phyloP scores from a whole-genome alignment of 2,797 vertebrate species.

The Periophthalmus magnuspinnatus region DNA sequence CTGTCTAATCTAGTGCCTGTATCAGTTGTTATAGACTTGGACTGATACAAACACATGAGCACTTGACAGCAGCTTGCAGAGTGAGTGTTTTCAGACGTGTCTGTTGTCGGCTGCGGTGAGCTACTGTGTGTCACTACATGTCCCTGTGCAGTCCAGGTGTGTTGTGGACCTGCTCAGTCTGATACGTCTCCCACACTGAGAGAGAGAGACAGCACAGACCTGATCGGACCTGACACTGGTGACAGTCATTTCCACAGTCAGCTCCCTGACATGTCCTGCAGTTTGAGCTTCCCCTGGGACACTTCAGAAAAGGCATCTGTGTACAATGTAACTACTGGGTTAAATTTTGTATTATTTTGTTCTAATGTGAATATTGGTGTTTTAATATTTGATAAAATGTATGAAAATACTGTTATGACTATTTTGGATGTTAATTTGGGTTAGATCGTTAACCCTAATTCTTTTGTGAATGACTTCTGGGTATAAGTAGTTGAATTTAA shows the following conservation, averaged over 20 bases:
- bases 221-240: slow-evolving; percentile 52
- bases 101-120: slow-evolving; percentile 32
- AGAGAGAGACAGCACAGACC: slow-evolving; percentile 51
- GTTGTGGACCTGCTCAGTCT: slow-evolving; percentile 39
- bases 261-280: slow-evolving; percentile 53
- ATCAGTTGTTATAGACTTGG: neutral
- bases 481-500: too few species aligned
- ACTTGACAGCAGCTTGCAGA: slow-evolving; percentile 13
- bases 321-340: neutral
- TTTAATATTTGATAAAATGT: neutral
- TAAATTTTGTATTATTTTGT: too few species aligned
- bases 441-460: too few species aligned
- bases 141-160: slow-evolving; percentile 26
- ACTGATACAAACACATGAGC: slow-evolving; percentile 2
- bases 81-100: slow-evolving; percentile 31
- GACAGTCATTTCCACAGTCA: slow-evolving; percentile 48
- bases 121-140: slow-evolving; percentile 26
- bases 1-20: neutral
- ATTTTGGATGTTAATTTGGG: neutral
- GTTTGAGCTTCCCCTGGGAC: slow-evolving; percentile 16
- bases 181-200: slow-evolving; percentile 40
- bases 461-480: too few species aligned
- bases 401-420: neutral
- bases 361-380: neutral
- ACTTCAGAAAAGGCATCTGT: neutral